Evolutionary conservation across 2,888 invertebrate species (phyloP).

Genomic region (Andrena minutula): DNA sequence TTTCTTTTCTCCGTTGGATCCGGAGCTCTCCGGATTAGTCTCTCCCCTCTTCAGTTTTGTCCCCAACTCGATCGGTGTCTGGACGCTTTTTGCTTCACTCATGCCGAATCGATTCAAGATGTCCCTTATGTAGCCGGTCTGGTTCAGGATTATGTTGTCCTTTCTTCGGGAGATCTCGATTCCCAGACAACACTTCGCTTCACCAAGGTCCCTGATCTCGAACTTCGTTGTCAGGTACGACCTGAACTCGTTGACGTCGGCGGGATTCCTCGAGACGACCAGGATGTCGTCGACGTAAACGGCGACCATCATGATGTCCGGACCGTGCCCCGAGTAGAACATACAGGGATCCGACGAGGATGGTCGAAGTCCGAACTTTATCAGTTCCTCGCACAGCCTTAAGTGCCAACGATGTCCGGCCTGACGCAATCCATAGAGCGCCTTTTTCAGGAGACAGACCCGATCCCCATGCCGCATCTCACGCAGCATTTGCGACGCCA

Average conservation of each 20-base stretch:
- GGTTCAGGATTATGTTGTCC: neutral
- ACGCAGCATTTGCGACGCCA: neutral
- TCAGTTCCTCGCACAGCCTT: neutral
- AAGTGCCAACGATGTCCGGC: neutral
- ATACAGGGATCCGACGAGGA: neutral
- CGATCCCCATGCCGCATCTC: neutral
- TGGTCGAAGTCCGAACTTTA: neutral
- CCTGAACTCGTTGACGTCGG: neutral
- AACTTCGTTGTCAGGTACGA: neutral
- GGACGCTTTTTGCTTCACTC: neutral
- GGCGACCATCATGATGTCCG: neutral
- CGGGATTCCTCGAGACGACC: neutral
- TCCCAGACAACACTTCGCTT: neutral
- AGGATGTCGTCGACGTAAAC: slow-evolving; percentile 26
- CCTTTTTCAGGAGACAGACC: neutral
- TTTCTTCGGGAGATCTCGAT: neutral
- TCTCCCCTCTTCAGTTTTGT: neutral
- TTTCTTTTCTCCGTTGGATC: neutral
- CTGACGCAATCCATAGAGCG: neutral
- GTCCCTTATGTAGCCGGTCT: neutral
- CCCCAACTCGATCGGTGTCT: neutral
- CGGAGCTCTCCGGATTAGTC: too few relatives aligned
- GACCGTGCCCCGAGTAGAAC: neutral
- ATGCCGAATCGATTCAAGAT: slow-evolving; percentile 15
- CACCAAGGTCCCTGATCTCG: slow-evolving; percentile 8